Percentiles rank a stretch among this genome's conserved stretches.
phyloP scores from a whole-genome alignment of 2,797 vertebrate genomes.

The Acipenser transmontanus region DNA sequence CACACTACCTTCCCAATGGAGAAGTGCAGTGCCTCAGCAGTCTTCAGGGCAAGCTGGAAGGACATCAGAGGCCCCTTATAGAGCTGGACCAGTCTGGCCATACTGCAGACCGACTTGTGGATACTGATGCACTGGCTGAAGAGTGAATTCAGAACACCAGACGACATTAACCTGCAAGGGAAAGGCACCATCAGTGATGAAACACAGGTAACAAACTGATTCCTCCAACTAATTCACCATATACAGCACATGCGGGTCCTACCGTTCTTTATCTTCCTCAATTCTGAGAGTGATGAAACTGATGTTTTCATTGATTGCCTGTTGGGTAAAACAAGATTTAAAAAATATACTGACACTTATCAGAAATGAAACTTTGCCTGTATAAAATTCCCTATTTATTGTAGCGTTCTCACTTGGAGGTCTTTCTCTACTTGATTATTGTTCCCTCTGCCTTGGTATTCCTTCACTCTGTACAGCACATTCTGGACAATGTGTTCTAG shows the following conservation, averaged over 20 bases:
- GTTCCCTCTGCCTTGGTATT: background rate
- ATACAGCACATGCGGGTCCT: background rate
- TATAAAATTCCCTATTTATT: no score
- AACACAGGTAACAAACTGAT: background rate
- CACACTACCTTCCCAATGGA: constrained; percentile 30
- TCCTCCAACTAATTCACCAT: background rate
- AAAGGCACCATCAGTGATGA: background rate
- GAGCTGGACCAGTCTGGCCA: constrained; percentile 8
- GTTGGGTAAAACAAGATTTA: constrained; percentile 9
- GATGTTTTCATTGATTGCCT: constrained; percentile 31
- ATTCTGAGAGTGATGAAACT: constrained; percentile 30
- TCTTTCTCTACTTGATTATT: background rate
- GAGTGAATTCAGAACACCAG: background rate
- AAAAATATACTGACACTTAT: no score
- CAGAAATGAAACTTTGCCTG: no score
- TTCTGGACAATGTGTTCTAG: constrained; percentile 52
- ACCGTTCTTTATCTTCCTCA: constrained; percentile 43
- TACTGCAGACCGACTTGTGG: constrained; percentile 7
- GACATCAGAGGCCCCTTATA: constrained; percentile 36
- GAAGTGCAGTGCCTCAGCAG: constrained; percentile 35
- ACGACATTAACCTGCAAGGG: constrained; percentile 33
- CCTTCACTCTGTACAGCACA: constrained; percentile 43
- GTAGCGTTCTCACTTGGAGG: constrained; percentile 32
- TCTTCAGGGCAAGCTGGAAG: constrained; percentile 42
- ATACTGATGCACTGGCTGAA: constrained; percentile 30